These are phyloP conservation scores for Cephus runcator DNA, from an alignment of 2,888 invertebrate species.

Conservation along the genomic window DNA sequence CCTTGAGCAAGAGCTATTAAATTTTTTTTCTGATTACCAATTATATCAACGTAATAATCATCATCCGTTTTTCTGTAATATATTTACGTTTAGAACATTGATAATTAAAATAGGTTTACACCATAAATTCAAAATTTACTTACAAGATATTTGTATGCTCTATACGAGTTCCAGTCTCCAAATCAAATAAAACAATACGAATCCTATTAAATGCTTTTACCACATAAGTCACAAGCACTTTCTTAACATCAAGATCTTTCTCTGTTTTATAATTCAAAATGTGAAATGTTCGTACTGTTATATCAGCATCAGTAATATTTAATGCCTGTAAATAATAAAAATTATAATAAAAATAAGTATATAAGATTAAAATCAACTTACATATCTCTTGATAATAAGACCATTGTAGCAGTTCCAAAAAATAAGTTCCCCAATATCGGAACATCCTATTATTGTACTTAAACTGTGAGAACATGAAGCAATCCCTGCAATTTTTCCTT, in stretches of 20 bases:
- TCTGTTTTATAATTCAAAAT: constrained; percentile 44
- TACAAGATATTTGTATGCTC: background rate
- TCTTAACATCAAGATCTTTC: constrained; percentile 34
- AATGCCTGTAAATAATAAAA: constrained; percentile 7
- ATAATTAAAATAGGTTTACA: background rate
- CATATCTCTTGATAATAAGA: constrained; percentile 65
- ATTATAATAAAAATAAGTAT: constrained; percentile 6
- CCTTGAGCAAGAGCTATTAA: constrained; percentile 54
- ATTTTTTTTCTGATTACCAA: constrained; percentile 58
- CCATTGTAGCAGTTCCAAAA: constrained; percentile 71
- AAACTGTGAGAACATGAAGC: constrained; percentile 64
- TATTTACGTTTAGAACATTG: background rate
- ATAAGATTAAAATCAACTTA: constrained; percentile 45
- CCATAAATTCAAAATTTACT: background rate
- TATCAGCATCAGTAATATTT: constrained; percentile 4
- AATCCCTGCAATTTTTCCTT: constrained; percentile 68
- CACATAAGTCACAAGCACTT: constrained; percentile 49
- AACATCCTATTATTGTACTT: constrained; percentile 69
- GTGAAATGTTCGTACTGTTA: constrained; percentile 56
- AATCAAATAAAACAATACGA: constrained; percentile 44
- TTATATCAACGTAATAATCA: constrained; percentile 56
- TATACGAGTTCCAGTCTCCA: constrained; percentile 42
- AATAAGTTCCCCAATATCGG: constrained; percentile 68
- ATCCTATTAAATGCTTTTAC: constrained; percentile 33
- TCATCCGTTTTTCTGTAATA: constrained; percentile 34